Percentiles rank a stretch among this genome's conserved stretches.
Evolutionary conservation across 2,888 invertebrate species (phyloP).

Genomic region (Pogonocherus hispidulus): DNA sequence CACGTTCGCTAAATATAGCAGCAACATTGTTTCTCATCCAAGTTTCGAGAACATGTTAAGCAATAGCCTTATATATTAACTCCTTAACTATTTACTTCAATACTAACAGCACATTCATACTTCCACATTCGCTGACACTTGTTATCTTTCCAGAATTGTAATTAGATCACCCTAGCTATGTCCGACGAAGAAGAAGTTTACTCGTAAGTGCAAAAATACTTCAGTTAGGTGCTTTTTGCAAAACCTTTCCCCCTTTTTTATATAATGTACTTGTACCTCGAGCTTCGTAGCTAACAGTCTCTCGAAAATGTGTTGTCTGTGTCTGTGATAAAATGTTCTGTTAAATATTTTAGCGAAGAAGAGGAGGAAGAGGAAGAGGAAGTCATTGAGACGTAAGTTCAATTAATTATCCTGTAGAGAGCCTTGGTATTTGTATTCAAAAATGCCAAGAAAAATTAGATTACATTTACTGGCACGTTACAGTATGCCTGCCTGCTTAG

Average conservation of each 20-base stretch:
- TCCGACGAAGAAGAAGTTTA: constrained; percentile 95
- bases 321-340: constrained; percentile 56
- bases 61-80: constrained; percentile 13
- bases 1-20: constrained; percentile 33
- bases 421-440: no score
- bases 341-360: constrained; percentile 72
- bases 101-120: constrained; percentile 13
- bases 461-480: no score
- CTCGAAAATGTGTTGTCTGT: constrained; percentile 42
- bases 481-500: no score
- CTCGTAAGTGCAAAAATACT: constrained; percentile 80
- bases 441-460: no score
- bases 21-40: constrained; percentile 48
- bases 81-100: constrained; percentile 14
- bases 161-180: constrained; percentile 81
- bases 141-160: constrained; percentile 72
- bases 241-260: constrained; percentile 24
- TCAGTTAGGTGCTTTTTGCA: constrained; percentile 51
- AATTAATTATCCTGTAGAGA: no score
- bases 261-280: constrained; percentile 35
- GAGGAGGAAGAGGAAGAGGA: constrained; percentile 89
- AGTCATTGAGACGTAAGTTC: constrained; percentile 82
- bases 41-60: constrained; percentile 42
- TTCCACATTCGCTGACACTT: constrained; percentile 26
- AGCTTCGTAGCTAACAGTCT: constrained; percentile 57